Conservation (phyloP, 2,888 invertebrate genomes). For the Caenorhabditis sp. region DNA sequence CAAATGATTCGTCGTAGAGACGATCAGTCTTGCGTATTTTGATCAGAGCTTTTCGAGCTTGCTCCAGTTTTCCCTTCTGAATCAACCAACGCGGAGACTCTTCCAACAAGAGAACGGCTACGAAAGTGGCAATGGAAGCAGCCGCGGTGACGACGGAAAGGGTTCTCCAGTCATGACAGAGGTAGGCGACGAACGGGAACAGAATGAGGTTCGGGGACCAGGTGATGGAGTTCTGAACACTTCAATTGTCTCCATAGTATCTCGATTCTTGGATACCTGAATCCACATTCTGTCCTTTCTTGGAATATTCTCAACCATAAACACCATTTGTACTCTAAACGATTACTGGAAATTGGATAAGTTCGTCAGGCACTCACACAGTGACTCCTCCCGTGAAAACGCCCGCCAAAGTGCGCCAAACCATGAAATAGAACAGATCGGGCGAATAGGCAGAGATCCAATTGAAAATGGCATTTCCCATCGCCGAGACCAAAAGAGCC, state of each 20-base stretch:
- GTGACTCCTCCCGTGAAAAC: slow-evolving; percentile 57
- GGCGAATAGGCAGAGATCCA: slow-evolving; percentile 43
- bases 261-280: slow-evolving; percentile 16
- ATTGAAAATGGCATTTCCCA: slow-evolving; percentile 44
- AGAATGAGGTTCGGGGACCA: slow-evolving; percentile 76
- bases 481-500: slow-evolving; percentile 40
- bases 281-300: slow-evolving; percentile 73
- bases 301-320: slow-evolving; percentile 75
- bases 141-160: slow-evolving; percentile 35
- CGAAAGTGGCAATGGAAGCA: slow-evolving; percentile 35
- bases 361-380: slow-evolving; percentile 28
- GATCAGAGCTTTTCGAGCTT: slow-evolving; percentile 30
- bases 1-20: slow-evolving; percentile 32
- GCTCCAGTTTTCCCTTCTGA: slow-evolving; percentile 49
- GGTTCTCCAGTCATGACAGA: slow-evolving; percentile 45
- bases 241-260: neutral
- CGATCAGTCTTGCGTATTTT: slow-evolving; percentile 51
- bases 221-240: slow-evolving; percentile 56
- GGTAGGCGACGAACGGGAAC: slow-evolving; percentile 69
- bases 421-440: slow-evolving; percentile 39
- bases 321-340: slow-evolving; percentile 70
- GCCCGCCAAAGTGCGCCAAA: slow-evolving; percentile 48
- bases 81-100: slow-evolving; percentile 58
- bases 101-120: slow-evolving; percentile 37
- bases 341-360: neutral